A percentile compares a stretch with the other conserved stretches of the same genome.
phyloP scores from a whole-genome alignment of 2,797 vertebrate genomes.

The Typhlichthys subterraneus region DNA sequence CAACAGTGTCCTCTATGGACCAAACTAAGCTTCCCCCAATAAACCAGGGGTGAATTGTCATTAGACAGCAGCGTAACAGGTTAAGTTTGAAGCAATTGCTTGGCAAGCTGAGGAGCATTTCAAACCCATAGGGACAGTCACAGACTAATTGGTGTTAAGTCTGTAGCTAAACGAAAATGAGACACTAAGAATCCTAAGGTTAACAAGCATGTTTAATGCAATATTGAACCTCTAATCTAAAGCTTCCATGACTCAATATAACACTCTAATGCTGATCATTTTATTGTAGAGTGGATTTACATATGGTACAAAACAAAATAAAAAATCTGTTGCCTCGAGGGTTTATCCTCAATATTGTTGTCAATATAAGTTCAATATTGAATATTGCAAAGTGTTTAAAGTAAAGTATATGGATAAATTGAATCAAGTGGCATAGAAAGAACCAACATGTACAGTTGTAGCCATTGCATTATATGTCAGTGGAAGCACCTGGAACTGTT shows the following conservation, averaged over 20 bases:
- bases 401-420: neutral
- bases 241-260: no score
- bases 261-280: no score
- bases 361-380: no score
- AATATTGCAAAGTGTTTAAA: neutral
- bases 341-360: no score
- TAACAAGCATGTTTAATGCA: no score
- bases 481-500: conserved; percentile 25
- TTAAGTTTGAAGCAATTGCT: conserved; percentile 26
- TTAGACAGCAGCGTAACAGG: conserved; percentile 27
- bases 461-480: conserved; percentile 5
- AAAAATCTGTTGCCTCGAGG: no score
- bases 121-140: neutral
- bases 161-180: no score
- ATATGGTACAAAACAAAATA: no score
- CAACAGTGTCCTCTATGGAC: conserved; percentile 49
- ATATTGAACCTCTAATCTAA: no score
- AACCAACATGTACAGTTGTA: neutral
- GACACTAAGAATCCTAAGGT: no score
- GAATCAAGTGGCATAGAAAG: neutral
- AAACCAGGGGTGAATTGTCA: conserved; percentile 44
- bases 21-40: conserved; percentile 65
- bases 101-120: conserved; percentile 12
- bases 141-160: no score
- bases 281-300: no score